Evolutionary conservation across 2,888 invertebrate genomes (phyloP), one percentile per base, ranked within the genome.

Genomic region (Caenorhabditis drosophilae): DNA sequence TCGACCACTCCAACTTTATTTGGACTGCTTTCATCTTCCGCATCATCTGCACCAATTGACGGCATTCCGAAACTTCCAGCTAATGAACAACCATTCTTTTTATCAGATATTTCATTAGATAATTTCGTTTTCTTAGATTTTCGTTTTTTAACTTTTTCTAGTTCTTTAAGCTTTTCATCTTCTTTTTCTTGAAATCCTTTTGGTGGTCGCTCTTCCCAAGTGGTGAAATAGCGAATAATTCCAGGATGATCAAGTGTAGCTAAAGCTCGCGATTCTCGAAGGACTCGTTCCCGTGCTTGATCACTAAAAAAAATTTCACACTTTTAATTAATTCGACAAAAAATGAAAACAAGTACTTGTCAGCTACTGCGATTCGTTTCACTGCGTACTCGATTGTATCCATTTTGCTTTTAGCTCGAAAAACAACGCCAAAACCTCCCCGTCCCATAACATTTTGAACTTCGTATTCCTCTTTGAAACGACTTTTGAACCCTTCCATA

Each of bases 371-470:
- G 53, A 96, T 95, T 79, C 96, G 88, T 86, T 98, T 98, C 0
- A 98, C 90, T 6, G 97, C 97, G 85, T 97, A 98, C 62, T 89
- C 89, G 75, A 92, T 91, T 79, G 94, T 92, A 83, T 98, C 97
- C 56, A 95, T 89, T 84, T 92, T 92, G 84, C 96, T 94, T 83
- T 89, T 89, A 0, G 92, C 94, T 84, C 95, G 92, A 84, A 96
- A 96, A 0, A 98, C 97, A 2, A 96, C 90, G 0, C 97, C 97
- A 85, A 95, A 98, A 0, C 96, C 97, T 20, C 97, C 97, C 45
- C 81, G 83, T 3, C 86, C 86, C 7, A 86, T 81, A 38, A 83
- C 78, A 44, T 83, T 80, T 0, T 85, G 67, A 22, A 84, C 84
- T 35, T 85, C 84, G 48, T 79, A 81, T 31, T 81, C 80, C n/a